Percentiles rank a stretch among this genome's conserved stretches.
Evolutionary conservation across 1,140 invertebrate species (phyloP).

Genomic region (Diachasma alloeum): DNA sequence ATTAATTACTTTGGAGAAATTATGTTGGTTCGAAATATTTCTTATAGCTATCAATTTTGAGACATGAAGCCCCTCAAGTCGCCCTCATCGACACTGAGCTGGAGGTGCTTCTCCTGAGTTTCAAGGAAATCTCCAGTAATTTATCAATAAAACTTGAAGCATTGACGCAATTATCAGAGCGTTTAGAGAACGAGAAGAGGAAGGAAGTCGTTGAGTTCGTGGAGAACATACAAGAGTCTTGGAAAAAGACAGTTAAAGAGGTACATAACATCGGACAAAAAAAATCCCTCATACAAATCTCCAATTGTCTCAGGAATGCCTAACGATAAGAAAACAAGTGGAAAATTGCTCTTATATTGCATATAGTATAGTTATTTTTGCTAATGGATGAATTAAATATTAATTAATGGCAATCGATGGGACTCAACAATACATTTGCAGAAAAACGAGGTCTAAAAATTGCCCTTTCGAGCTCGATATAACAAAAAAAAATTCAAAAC

Average conservation of each 20-base stretch:
- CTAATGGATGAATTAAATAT: too few species aligned
- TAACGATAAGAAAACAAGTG: too few species aligned
- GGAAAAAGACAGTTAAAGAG: constrained; percentile 39
- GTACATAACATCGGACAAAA: constrained; percentile 28
- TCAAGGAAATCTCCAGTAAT: constrained; percentile 32
- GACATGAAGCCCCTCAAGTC: constrained; percentile 33
- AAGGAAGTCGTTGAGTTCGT: constrained; percentile 37
- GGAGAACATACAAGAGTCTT: constrained; percentile 37
- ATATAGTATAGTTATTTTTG: too few species aligned
- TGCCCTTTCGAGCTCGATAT: too few species aligned
- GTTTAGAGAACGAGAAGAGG: constrained; percentile 23
- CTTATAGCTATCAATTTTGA: constrained; percentile 39
- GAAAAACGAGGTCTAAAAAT: too few species aligned
- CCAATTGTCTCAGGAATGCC: too few species aligned
- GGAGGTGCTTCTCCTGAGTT: constrained; percentile 39
- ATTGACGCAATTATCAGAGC: constrained; percentile 35
- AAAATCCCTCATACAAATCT: background rate
- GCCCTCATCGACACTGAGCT: constrained; percentile 35
- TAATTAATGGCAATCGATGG: too few species aligned
- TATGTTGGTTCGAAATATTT: background rate
- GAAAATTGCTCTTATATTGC: too few species aligned
- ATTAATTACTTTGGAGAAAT: too few species aligned
- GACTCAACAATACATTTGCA: too few species aligned
- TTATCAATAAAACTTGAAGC: constrained; percentile 42
- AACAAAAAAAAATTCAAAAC: too few species aligned